Base-by-base conservation (phyloP, 2,888 invertebrate genomes). In the Sesia bembeciformis region DNA sequence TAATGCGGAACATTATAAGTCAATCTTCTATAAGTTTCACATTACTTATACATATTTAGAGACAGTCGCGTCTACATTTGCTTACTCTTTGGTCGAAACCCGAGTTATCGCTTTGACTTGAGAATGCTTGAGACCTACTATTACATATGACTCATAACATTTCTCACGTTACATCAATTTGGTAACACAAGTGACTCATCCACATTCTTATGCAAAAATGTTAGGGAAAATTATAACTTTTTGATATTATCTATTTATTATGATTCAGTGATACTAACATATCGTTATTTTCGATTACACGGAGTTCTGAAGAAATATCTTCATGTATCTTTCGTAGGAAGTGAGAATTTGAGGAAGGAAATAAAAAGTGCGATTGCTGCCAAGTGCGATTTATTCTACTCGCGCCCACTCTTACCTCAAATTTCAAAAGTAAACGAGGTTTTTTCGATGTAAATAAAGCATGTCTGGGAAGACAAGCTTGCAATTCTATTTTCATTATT, bases 11-110 rank as follows among this genome's bases (percentile, higher is more conserved):
- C 23, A 23, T 23, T 23, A 1, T 23, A 23, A 23, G 23, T 23
- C 23, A 23, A 23, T 23, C 23, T 23, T 23, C 23, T 23, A 2
- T 23, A 23, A 23, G 23, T 23, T 23, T 23, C 2, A 23, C 23
- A 23, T 23, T 23, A 23, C 23, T 23, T 23, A 23, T 23, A 23
- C 23, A 23, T 23, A 1, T 23, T 23, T 23, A 23, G 23, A 23
- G 23, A 23, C 23, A 23, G 23, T 23, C 23, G 23, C 23, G 23
- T 23, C 23, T 23, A 23, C 23, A 23, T 23, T 23, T 3, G 52
- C 51, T 57, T 64, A 57, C 52, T 66, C 62, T 61, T 58, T 63
- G 63, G 39, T 55, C 51, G 53, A 53, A 55, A 56, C 43, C 54
- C 55, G 58, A 55, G 57, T 60, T 62, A 59, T 59, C 56, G 49